Conservation (phyloP, 2,797 vertebrate species). For the Acanthurus lineatus region DNA sequence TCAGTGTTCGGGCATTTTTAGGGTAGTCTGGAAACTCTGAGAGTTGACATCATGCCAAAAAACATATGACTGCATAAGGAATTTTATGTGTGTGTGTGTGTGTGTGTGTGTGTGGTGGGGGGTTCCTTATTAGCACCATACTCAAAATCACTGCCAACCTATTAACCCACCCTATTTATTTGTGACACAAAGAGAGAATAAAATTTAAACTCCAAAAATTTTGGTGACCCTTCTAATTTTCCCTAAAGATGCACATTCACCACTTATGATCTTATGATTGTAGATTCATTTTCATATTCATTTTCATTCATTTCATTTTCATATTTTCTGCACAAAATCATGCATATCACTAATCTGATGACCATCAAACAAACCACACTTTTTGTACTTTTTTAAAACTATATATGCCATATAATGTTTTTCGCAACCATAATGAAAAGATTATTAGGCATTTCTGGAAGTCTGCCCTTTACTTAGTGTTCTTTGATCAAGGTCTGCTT, state of each 20-base stretch:
- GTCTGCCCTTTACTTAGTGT: not conserved
- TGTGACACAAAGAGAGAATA: no score
- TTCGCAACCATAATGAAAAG: not conserved
- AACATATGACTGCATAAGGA: not conserved
- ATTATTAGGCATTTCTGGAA: not conserved
- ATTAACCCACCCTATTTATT: no score
- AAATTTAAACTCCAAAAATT: not conserved
- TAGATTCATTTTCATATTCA: not conserved
- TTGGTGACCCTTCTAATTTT: not conserved
- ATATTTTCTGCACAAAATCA: not conserved
- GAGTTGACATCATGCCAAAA: constrained; percentile 19
- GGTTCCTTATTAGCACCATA: not conserved
- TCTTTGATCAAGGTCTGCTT: constrained; percentile 32
- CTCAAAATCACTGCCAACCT: not conserved
- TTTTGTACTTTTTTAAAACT: not conserved
- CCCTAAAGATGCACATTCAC: not conserved
- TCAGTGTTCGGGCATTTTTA: constrained; percentile 17
- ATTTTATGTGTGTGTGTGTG: no score
- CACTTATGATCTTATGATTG: not conserved
- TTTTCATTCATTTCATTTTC: no score
- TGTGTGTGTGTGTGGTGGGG: no score
- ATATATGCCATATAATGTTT: not conserved
- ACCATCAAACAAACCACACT: not conserved
- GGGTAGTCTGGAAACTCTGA: constrained; percentile 26
- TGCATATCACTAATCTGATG: not conserved